phyloP scores from a whole-genome alignment of 37 sponge, comb jelly and placozoan genomes.

The Diacarnus erythraeanus region DNA sequence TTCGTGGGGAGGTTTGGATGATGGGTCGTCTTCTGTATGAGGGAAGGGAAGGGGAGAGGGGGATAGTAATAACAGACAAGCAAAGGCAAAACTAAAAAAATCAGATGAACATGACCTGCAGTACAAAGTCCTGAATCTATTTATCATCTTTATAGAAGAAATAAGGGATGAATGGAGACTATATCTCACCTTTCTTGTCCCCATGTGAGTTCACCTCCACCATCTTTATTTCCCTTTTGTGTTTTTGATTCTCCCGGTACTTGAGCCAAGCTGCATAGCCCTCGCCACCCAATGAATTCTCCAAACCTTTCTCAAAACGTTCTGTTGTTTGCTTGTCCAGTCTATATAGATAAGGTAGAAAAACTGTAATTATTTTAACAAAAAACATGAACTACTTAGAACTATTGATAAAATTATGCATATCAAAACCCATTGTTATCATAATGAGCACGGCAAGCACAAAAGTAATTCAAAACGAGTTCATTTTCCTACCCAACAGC shows the following conservation, averaged over 20 bases:
- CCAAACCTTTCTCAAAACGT: neutral
- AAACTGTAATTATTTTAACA: too few species aligned
- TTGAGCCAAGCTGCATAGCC: constrained; percentile 22
- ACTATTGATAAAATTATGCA: too few species aligned
- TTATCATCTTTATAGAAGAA: too few species aligned
- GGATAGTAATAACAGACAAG: neutral
- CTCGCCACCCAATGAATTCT: neutral
- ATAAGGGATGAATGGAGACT: too few species aligned
- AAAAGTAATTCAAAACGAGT: too few species aligned
- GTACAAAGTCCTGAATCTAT: neutral
- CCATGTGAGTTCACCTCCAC: neutral
- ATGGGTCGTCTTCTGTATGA: neutral
- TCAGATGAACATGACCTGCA: neutral
- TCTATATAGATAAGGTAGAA: neutral
- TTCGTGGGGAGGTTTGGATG: too few species aligned
- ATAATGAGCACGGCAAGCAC: too few species aligned
- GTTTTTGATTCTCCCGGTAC: neutral
- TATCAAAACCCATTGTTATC: too few species aligned
- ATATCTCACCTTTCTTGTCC: neutral
- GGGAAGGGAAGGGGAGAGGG: neutral
- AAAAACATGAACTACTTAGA: too few species aligned
- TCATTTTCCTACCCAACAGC: too few species aligned
- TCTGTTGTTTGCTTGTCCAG: constrained; percentile 3
- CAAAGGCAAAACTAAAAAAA: neutral
- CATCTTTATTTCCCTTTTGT: neutral